phyloP scores from a whole-genome alignment of 1,140 invertebrate species.

The Stegodyphus dumicola region DNA sequence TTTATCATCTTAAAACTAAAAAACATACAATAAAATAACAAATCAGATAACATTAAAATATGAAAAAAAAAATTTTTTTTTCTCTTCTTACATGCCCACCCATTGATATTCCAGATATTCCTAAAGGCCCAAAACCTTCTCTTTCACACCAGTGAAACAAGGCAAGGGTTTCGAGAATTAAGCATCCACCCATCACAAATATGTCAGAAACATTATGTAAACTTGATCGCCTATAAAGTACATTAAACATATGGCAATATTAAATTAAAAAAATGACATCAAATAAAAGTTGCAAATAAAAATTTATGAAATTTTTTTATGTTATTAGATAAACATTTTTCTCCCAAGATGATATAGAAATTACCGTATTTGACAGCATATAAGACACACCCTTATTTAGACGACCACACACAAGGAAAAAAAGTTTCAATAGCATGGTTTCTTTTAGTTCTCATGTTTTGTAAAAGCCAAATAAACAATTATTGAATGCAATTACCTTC shows the following conservation, averaged over 20 bases:
- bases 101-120: constrained; percentile 98
- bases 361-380: too few species aligned
- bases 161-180: constrained; percentile 92
- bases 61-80: constrained; percentile 49
- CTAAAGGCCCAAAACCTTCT: constrained; percentile 86
- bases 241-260: background rate
- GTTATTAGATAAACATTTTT: too few species aligned
- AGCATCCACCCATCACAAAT: constrained; percentile 98
- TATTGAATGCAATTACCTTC: too few species aligned
- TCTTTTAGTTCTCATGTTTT: too few species aligned
- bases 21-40: background rate
- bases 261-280: background rate
- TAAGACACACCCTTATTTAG: too few species aligned
- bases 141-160: constrained; percentile 93
- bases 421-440: too few species aligned
- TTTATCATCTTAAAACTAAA: background rate
- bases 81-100: constrained; percentile 89
- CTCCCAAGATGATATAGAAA: too few species aligned
- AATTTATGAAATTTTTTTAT: too few species aligned
- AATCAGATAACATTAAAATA: constrained; percentile 38
- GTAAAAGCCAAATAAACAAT: too few species aligned
- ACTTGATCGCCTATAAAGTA: constrained; percentile 80
- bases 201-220: constrained; percentile 97
- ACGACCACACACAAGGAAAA: too few species aligned
- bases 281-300: too few species aligned